Evolutionary conservation across 2,888 invertebrate species (phyloP).

Genomic region (Melieria picta): DNA sequence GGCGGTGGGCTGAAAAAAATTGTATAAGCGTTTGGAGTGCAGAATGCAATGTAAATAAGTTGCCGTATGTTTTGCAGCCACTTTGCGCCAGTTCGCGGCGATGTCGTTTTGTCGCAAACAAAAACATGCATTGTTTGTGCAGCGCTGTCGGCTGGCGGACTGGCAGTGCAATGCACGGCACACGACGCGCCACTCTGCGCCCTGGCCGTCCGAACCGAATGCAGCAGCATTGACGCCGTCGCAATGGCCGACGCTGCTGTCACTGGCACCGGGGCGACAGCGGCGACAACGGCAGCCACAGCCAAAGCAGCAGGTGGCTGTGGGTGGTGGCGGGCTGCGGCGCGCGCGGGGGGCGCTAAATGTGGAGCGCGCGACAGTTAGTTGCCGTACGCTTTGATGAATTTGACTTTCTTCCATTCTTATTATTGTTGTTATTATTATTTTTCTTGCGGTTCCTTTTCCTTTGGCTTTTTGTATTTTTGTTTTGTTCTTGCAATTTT

Average conservation of each 20-base stretch:
- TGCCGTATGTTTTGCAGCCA: conserved; percentile 6
- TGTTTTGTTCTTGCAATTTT: conserved; percentile 3
- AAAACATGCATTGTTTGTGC: conserved; percentile 36
- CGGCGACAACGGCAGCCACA: conserved; percentile 14
- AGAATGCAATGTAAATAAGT: conserved; percentile 15
- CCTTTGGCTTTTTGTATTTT: no score
- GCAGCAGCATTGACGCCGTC: background rate
- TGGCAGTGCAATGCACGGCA: conserved; percentile 25
- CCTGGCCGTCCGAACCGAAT: background rate
- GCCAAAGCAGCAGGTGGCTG: conserved; percentile 26
- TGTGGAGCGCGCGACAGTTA: conserved; percentile 36
- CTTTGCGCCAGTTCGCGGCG: background rate
- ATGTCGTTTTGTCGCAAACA: conserved; percentile 21
- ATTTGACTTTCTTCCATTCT: conserved; percentile 39
- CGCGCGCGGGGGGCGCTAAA: background rate
- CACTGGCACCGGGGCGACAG: background rate
- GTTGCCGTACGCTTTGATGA: conserved; percentile 40
- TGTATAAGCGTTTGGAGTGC: no score
- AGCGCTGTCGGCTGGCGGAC: conserved; percentile 24
- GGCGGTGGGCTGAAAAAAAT: conserved; percentile 11
- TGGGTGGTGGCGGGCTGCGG: conserved; percentile 12
- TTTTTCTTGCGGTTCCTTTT: background rate
- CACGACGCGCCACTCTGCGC: background rate
- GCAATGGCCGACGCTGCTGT: background rate
- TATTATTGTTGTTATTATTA: background rate